These are phyloP conservation scores for Neoarius graeffei DNA, from an alignment of 2,113 vertebrate genomes.

Conservation along the genomic window DNA sequence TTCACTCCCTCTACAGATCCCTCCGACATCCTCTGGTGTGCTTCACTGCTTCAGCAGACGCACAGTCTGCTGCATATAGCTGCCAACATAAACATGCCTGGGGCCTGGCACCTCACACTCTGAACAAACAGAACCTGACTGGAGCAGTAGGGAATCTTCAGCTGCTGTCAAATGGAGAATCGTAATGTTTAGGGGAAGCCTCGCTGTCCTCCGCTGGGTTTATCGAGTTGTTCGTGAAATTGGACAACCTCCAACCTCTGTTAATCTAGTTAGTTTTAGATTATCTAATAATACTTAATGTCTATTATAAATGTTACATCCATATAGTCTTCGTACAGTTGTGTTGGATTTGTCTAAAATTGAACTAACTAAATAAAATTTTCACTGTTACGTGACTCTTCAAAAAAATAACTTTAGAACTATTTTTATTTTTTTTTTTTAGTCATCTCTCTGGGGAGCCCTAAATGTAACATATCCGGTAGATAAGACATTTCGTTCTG, in stretches of 20 bases:
- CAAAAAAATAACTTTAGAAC: neutral
- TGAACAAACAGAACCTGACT: constrained; percentile 3
- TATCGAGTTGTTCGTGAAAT: neutral
- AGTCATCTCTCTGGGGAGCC: neutral
- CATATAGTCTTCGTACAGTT: neutral
- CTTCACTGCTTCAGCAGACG: constrained; percentile 7
- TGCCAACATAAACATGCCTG: constrained; percentile 36
- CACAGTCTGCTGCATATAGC: constrained; percentile 27
- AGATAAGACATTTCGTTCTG: neutral
- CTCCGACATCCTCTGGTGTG: constrained; percentile 6
- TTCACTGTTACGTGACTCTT: neutral
- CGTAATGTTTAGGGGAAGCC: neutral
- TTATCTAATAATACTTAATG: neutral
- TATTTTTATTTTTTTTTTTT: neutral
- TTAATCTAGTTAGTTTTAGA: neutral
- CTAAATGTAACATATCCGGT: neutral
- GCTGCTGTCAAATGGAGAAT: neutral
- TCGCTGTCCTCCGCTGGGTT: neutral
- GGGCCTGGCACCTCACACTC: constrained; percentile 30
- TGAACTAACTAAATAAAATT: neutral
- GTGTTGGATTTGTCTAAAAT: neutral
- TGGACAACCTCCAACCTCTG: neutral
- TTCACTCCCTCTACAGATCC: constrained; percentile 9
- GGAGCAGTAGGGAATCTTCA: neutral
- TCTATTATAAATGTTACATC: neutral